Base-by-base conservation (phyloP, 2,797 vertebrate genomes). In the Gadopsis marmoratus region DNA sequence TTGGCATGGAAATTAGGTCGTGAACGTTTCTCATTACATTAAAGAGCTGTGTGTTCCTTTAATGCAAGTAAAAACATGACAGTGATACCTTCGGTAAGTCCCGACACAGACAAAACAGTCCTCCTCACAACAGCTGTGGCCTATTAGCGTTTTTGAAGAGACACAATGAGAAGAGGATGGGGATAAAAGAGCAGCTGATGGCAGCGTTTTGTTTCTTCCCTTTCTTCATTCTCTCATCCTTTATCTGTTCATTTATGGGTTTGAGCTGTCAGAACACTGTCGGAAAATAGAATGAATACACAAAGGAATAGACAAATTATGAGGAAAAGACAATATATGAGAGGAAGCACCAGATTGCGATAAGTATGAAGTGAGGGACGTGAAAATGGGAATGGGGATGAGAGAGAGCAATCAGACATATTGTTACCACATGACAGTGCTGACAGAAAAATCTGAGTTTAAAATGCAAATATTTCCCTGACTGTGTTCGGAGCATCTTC, bases 151-250 rank as follows among this genome's bases (percentile, higher is more conserved):
- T 31, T 70, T 29, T 53, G 59, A 45, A 53, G 33, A 45, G 33
- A 41, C 19, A 43, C 58, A 50, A 19, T 31, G 29, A 54, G 50
- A 21, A 72, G 62, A 67, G 23, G 59, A 69, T 26, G 65, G 7
- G 26, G 26, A 59, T 11, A 21, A 53, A 17, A 50, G 21, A 12
- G 5, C n/a, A 17, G 16, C 56, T 17, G 55, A 72, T 43, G 67
- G 68, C 74, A 68, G 58, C n/a, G 14, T 47, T 43, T 31, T 8
- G 12, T 71, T 66, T 81, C 31, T 55, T 71, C 67, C 64, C 48
- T 7, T 53, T 69, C 48, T 7, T 53, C 17, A 33, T 37, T 31
- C 37, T 50, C 1, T 59, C 59, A 10, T 47, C 43, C 21, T 60
- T 60, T 41, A 70, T 70, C 75, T 43, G 33, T n/a, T 50, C 51